Base-by-base conservation (phyloP, 1,140 invertebrate species). In the Pachyrhynchus sulphureomaculatus region DNA sequence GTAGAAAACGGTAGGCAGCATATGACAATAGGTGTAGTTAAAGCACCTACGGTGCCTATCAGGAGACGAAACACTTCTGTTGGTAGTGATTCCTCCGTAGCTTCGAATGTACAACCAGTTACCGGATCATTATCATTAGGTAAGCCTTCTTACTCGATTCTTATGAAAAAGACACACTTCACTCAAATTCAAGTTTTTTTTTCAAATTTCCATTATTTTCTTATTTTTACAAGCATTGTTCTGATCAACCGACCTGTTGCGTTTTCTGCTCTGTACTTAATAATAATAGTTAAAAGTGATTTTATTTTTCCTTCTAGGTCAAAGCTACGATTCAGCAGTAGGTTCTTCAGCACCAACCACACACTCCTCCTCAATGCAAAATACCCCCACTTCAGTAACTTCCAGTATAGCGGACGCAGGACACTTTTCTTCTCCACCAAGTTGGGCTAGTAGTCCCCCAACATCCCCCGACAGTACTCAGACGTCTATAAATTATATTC, bases 381-480 rank as follows among this genome's bases (percentile, higher is more conserved):
- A 72, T 70, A 78, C 62, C 64, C 75, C 77, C 0, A 69, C 77
- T 0, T 73, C 75, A 4, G 62, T 73, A 1, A 60, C 68, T 0
- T 70, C 70, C 17, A 78, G 77, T 56, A 75, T 76, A 39, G 71
- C 71, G 6, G 75, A 77, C 32, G 72, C 73, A 13, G 72, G 75
- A 8, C 61, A 72, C 9, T 78, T 78, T 44, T 83, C 81, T 62
- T 83, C 83, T 0, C 82, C 83, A 3, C 81, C 82, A 0, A 84
- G 82, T 0, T 84, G 82, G 82, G 79, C 82, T 0, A 84, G 83
- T 0, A 81, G 79, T 44, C 83, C 84, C 3, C 84, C 83, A 0
- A 80, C 79, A 0, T 84, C 83, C 62, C 83, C 84, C 0, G 75
- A 76, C 51, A 80, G 80, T 41, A 71, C 76, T 0, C 75, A 77